Conservation (phyloP, 2,888 invertebrate species). For the Spodoptera picta region DNA sequence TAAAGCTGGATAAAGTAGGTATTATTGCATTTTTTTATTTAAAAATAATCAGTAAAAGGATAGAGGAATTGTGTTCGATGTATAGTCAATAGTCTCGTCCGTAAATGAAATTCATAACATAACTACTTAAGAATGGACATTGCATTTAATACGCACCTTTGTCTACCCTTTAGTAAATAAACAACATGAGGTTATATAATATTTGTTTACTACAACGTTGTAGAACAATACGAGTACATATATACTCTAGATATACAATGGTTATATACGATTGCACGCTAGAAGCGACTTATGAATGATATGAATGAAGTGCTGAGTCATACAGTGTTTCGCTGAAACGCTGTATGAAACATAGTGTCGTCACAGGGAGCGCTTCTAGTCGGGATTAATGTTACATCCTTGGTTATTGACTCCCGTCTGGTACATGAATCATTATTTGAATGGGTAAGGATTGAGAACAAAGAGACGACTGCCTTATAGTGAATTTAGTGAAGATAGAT, state of each 20-base stretch:
- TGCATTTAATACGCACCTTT: too few relatives aligned
- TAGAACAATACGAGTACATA: slow-evolving; percentile 19
- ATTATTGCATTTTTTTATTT: too few relatives aligned
- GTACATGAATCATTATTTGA: slow-evolving; percentile 45
- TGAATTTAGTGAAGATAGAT: not conserved
- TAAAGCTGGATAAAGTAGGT: too few relatives aligned
- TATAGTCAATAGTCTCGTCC: too few relatives aligned
- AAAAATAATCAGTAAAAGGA: too few relatives aligned
- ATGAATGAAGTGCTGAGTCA: slow-evolving; percentile 65
- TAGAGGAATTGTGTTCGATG: too few relatives aligned
- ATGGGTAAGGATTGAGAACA: slow-evolving; percentile 43
- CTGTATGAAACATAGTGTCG: slow-evolving; percentile 74
- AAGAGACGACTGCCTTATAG: slow-evolving; percentile 16
- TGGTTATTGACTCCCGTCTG: slow-evolving; percentile 53
- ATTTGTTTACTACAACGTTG: slow-evolving; percentile 27
- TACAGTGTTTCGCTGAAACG: slow-evolving; percentile 76
- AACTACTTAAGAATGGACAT: too few relatives aligned
- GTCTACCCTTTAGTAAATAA: too few relatives aligned
- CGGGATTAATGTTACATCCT: slow-evolving; percentile 54
- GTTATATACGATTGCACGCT: slow-evolving; percentile 56
- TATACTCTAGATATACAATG: slow-evolving; percentile 37
- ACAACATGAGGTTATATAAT: not conserved
- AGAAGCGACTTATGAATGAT: slow-evolving; percentile 69
- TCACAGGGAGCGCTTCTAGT: slow-evolving; percentile 62
- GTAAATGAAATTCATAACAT: too few relatives aligned